Conservation (phyloP, 2,888 invertebrate species). For the Thalpophila matura region DNA sequence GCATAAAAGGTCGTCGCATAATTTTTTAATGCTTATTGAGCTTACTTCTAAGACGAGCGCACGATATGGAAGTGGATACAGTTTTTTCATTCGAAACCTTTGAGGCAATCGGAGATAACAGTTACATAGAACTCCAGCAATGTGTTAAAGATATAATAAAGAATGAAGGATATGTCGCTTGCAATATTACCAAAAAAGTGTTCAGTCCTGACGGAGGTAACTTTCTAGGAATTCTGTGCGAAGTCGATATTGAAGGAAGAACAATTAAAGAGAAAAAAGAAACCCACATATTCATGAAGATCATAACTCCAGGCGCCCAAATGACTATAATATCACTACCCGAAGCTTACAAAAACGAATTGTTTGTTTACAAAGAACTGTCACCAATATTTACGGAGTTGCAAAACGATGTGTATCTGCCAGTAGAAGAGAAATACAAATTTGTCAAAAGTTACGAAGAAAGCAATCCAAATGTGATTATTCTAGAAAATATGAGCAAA, state of each 20-base stretch:
- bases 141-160: slow-evolving; percentile 60
- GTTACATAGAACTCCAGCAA: slow-evolving; percentile 39
- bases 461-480: slow-evolving; percentile 55
- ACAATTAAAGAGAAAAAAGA: slow-evolving; percentile 62
- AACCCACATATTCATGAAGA: slow-evolving; percentile 72
- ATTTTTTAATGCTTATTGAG: neutral
- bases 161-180: slow-evolving; percentile 61
- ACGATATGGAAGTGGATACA: slow-evolving; percentile 18
- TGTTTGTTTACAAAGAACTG: slow-evolving; percentile 68
- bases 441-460: slow-evolving; percentile 57
- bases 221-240: slow-evolving; percentile 65
- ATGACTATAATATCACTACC: slow-evolving; percentile 56
- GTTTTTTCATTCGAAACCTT: slow-evolving; percentile 20
- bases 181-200: slow-evolving; percentile 47
- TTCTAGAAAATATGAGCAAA: slow-evolving; percentile 64
- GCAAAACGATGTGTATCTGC: slow-evolving; percentile 58
- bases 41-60: neutral
- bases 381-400: slow-evolving; percentile 58
- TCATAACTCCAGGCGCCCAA: slow-evolving; percentile 54
- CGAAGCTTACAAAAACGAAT: slow-evolving; percentile 64
- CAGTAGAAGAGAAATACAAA: slow-evolving; percentile 48
- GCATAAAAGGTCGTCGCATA: neutral
- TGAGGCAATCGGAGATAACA: slow-evolving; percentile 1
- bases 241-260: slow-evolving; percentile 67
- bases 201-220: slow-evolving; percentile 62